These are phyloP conservation scores for Macaria notata DNA, from an alignment of 2,888 invertebrate genomes.

Conservation along the genomic window DNA sequence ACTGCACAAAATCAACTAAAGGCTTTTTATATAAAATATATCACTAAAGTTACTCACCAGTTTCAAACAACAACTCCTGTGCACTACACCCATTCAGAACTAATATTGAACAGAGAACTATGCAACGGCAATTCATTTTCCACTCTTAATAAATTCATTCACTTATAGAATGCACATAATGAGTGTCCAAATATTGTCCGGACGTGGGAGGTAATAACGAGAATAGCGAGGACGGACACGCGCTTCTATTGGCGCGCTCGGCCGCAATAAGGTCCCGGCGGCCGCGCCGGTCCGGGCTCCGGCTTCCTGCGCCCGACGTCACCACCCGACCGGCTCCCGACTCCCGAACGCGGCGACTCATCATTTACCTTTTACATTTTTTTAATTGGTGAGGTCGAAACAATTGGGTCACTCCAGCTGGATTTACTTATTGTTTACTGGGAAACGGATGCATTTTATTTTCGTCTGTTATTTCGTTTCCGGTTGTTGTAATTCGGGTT, in stretches of 20 bases:
- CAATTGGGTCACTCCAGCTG: constrained; percentile 71
- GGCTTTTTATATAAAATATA: neutral
- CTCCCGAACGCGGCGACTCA: constrained; percentile 37
- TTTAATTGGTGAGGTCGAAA: constrained; percentile 79
- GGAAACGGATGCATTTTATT: constrained; percentile 46
- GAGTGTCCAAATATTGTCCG: constrained; percentile 53
- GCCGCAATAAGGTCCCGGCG: constrained; percentile 60
- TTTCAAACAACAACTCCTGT: constrained; percentile 53
- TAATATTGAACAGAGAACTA: constrained; percentile 44
- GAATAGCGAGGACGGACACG: constrained; percentile 68
- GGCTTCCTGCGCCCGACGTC: constrained; percentile 57
- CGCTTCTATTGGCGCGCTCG: constrained; percentile 74
- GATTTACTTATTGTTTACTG: constrained; percentile 61
- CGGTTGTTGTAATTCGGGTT: constrained; percentile 34
- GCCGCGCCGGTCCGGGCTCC: constrained; percentile 56
- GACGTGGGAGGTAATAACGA: constrained; percentile 54
- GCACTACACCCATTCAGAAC: constrained; percentile 46
- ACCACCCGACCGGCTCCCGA: constrained; percentile 1
- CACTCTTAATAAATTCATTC: constrained; percentile 23
- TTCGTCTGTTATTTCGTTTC: constrained; percentile 43
- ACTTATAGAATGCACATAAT: constrained; percentile 40
- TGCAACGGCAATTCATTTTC: constrained; percentile 51
- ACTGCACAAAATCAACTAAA: too few relatives aligned
- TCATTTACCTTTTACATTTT: constrained; percentile 71
- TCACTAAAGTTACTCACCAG: constrained; percentile 47